Conservation (phyloP, 2,113 vertebrate species). For the Lepidothrix coronata region DNA sequence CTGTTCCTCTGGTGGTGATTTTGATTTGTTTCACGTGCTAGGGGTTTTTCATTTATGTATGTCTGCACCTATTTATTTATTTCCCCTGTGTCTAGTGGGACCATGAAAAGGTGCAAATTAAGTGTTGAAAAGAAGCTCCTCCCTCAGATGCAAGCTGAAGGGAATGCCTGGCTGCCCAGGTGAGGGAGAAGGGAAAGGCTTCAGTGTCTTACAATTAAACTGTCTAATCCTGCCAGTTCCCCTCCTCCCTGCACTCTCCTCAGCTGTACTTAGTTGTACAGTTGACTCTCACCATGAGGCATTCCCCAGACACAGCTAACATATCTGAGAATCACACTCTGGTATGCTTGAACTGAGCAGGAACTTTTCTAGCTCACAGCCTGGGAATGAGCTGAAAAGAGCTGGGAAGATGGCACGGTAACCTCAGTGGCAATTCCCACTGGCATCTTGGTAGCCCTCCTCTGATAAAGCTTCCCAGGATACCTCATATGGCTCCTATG, state of each 20-base stretch:
- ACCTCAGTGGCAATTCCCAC: background rate
- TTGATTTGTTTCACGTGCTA: background rate
- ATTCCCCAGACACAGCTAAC: rapidly evolving
- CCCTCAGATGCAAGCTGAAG: background rate
- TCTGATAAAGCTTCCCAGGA: background rate
- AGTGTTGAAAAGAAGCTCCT: background rate
- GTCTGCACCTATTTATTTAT: background rate
- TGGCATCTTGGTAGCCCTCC: background rate
- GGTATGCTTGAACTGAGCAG: background rate
- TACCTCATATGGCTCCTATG: background rate
- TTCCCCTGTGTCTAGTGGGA: background rate
- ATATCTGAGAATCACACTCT: background rate
- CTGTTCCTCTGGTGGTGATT: background rate
- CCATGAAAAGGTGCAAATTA: background rate
- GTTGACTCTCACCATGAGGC: rapidly evolving
- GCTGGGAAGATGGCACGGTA: background rate
- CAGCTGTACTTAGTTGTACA: background rate
- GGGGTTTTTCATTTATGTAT: background rate
- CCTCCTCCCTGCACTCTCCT: background rate
- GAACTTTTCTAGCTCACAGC: background rate
- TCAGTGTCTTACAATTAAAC: background rate
- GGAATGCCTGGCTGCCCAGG: background rate
- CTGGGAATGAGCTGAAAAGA: background rate
- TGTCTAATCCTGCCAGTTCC: background rate
- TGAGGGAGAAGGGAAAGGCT: background rate